A percentile compares a stretch with the other conserved stretches of the same genome.
These are phyloP conservation scores for Tragelaphus strepsiceros DNA, from an alignment of 2,113 vertebrate genomes.

Conservation along the genomic window DNA sequence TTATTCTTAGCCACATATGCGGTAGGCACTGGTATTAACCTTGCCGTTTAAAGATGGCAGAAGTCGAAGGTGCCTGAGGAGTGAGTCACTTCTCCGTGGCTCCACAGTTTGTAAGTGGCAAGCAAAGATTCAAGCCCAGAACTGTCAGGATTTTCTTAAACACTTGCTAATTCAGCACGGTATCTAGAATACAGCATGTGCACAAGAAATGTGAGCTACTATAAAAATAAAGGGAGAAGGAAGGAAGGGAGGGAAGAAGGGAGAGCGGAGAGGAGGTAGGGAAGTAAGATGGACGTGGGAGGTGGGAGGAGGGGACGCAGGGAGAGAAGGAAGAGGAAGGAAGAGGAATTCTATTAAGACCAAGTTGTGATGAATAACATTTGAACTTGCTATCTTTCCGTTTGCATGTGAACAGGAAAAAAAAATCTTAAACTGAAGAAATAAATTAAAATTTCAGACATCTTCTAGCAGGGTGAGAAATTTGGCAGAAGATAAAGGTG, in stretches of 20 bases:
- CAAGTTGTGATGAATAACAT: not conserved
- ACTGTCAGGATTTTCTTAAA: not conserved
- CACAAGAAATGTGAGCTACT: not conserved
- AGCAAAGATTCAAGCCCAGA: not conserved
- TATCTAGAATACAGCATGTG: not conserved
- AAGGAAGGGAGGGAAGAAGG: not conserved
- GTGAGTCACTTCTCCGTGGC: not conserved
- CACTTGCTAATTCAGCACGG: not conserved
- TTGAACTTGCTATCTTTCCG: not conserved
- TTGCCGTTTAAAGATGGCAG: not conserved
- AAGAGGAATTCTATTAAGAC: not conserved
- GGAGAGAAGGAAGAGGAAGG: no score
- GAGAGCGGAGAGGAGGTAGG: not conserved
- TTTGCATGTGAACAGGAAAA: not conserved
- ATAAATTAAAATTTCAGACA: not conserved
- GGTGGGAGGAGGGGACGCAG: no score
- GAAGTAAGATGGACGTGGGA: no score
- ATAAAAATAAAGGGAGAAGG: not conserved
- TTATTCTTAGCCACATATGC: not conserved
- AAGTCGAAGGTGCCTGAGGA: not conserved
- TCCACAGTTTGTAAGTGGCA: not conserved
- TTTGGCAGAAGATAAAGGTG: not conserved
- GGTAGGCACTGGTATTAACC: not conserved
- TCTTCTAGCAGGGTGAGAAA: not conserved
- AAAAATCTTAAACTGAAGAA: not conserved